phyloP scores from a whole-genome alignment of 1,140 invertebrate species.

The Apolygus lucorum region DNA sequence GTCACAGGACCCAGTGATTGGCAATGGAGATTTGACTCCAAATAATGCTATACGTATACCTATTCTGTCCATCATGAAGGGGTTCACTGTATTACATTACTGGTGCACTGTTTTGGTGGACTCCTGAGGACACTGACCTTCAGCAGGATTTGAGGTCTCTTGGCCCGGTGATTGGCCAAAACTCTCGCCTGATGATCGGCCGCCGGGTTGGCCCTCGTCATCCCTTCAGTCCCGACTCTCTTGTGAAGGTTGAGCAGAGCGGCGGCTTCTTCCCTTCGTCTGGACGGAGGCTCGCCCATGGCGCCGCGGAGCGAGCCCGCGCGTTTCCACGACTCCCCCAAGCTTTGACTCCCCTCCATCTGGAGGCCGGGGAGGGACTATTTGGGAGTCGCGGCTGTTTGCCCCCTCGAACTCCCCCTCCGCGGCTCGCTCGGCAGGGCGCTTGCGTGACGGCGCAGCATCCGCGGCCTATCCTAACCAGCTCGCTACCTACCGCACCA shows the following conservation, averaged over 20 bases:
- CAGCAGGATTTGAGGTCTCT: constrained; percentile 18
- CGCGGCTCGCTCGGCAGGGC: neutral
- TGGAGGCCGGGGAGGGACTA: neutral
- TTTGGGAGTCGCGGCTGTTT: neutral
- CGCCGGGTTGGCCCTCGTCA: neutral
- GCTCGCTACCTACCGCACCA: no score
- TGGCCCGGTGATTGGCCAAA: neutral
- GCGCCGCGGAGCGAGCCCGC: constrained; percentile 13
- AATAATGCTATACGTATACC: no score
- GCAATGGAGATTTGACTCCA: no score
- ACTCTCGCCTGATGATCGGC: neutral
- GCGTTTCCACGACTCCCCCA: constrained; percentile 19
- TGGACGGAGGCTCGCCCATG: constrained; percentile 15
- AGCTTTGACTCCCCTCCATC: constrained; percentile 21
- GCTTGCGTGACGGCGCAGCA: constrained; percentile 6
- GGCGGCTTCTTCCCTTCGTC: constrained; percentile 10
- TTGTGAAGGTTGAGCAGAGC: constrained; percentile 4
- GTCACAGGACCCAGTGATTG: no score
- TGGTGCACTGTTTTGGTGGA: no score
- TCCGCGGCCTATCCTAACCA: no score
- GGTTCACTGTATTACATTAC: no score
- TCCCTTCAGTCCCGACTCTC: constrained; percentile 8
- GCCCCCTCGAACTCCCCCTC: neutral
- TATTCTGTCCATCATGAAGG: no score
- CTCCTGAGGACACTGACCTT: constrained; percentile 10